Conservation (phyloP, 2,797 vertebrate species). For the Argyrosomus regius region DNA sequence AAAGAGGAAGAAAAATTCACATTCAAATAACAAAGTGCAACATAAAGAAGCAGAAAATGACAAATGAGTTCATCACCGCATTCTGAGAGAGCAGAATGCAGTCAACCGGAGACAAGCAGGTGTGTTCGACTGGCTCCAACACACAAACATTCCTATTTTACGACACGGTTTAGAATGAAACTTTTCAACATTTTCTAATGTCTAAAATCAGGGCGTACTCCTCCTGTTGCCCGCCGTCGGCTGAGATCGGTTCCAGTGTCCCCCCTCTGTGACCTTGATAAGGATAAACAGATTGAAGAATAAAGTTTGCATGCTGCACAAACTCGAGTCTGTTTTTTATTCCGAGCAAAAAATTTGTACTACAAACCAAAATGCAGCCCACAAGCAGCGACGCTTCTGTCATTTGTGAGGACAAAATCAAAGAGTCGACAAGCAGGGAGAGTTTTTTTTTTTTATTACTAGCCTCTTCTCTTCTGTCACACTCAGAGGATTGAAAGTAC, state of each 20-base stretch:
- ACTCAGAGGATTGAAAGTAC: not conserved
- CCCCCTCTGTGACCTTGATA: no score
- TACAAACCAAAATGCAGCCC: not conserved
- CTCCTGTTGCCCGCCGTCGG: no score
- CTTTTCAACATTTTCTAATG: not conserved
- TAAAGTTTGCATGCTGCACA: not conserved
- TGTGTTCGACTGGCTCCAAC: constrained; percentile 65
- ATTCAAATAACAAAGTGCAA: not conserved
- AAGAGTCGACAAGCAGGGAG: not conserved
- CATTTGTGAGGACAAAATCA: not conserved
- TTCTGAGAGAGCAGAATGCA: constrained; percentile 40
- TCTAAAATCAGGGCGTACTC: no score
- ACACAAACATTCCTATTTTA: constrained; percentile 39
- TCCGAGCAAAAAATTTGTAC: not conserved
- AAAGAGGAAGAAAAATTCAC: constrained; percentile 1
- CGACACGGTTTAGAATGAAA: not conserved
- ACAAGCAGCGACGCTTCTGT: not conserved
- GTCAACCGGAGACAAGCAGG: constrained; percentile 73
- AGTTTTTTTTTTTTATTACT: not conserved
- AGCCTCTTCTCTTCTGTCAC: not conserved
- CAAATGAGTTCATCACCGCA: not conserved
- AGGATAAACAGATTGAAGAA: no score
- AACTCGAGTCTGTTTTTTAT: not conserved
- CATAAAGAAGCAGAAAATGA: not conserved
- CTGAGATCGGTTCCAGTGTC: no score